Percentiles rank a stretch among this genome's conserved stretches.
Conservation (phyloP, 2,888 invertebrate genomes). For the Atethmia centrago region DNA sequence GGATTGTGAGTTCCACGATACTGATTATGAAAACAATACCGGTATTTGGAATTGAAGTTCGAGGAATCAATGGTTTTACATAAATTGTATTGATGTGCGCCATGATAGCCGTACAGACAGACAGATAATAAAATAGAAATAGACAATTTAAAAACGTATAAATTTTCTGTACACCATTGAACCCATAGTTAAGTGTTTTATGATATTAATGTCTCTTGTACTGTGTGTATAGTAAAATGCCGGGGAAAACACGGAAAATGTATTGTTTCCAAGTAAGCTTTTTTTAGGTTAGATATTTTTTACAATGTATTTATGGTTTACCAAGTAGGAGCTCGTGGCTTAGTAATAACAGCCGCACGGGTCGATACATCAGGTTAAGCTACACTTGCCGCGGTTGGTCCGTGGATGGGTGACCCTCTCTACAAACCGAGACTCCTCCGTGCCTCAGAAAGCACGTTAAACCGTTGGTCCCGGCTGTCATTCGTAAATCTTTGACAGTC, state of each 20-base stretch:
- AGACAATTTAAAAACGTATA: neutral
- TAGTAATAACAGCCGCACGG: no score
- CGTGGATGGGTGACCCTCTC: no score
- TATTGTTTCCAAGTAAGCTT: neutral
- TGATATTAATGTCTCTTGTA: neutral
- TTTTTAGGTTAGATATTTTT: neutral
- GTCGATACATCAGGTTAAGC: no score
- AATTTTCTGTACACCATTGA: neutral
- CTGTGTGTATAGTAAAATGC: neutral
- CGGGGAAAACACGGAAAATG: neutral
- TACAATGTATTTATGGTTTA: neutral
- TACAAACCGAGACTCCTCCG: no score
- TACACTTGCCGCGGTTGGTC: no score
- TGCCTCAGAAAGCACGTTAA: no score
- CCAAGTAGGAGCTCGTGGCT: no score
- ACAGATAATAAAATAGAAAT: neutral
- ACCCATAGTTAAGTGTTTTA: neutral
- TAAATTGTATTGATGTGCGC: neutral
- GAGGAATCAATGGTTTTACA: neutral
- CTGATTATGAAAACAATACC: constrained; percentile 49
- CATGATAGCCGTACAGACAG: no score
- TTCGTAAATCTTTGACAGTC: no score
- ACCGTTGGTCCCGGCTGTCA: no score
- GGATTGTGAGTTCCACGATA: constrained; percentile 50
- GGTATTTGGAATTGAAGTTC: constrained; percentile 8